These are phyloP conservation scores for Clarias magur DNA, from an alignment of 2,113 vertebrate species.

Conservation along the genomic window DNA sequence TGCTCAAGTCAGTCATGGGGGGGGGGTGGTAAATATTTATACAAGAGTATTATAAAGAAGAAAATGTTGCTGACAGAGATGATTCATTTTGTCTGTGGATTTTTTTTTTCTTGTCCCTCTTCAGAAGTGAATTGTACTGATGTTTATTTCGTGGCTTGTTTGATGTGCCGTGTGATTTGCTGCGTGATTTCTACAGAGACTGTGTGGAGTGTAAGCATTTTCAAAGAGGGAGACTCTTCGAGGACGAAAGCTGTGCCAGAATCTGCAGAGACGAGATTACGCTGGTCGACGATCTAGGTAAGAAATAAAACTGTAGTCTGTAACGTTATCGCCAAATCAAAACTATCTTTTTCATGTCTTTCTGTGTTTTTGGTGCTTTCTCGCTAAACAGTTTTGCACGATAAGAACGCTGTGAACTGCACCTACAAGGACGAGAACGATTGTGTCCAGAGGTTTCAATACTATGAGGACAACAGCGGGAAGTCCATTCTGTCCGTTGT, in stretches of 20 bases:
- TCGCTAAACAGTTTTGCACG: conserved; percentile 68
- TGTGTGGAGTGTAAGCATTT: conserved; percentile 97
- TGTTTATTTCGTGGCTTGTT: not conserved
- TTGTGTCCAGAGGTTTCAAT: conserved; percentile 92
- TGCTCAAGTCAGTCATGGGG: not conserved
- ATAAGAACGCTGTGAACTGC: conserved; percentile 90
- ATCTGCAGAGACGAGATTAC: conserved; percentile 89
- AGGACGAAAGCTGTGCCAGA: conserved; percentile 80
- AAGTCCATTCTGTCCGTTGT: conserved; percentile 90
- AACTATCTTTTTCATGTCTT: not conserved
- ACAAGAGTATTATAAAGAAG: not conserved
- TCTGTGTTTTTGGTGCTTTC: not conserved
- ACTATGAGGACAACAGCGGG: conserved; percentile 92
- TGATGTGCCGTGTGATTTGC: not conserved
- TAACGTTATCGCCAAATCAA: not conserved
- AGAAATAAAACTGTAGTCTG: conserved; percentile 41
- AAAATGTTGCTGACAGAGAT: not conserved
- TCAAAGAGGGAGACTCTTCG: conserved; percentile 78
- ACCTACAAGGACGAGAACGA: conserved; percentile 94
- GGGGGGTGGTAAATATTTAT: not conserved
- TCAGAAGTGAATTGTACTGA: not conserved
- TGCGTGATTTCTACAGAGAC: conserved; percentile 71
- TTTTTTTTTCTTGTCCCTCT: not conserved
- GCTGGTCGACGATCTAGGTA: conserved; percentile 83
- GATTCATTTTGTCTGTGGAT: not conserved